Base-by-base conservation (phyloP, 2,797 vertebrate genomes). In the Acipenser ruthenus region DNA sequence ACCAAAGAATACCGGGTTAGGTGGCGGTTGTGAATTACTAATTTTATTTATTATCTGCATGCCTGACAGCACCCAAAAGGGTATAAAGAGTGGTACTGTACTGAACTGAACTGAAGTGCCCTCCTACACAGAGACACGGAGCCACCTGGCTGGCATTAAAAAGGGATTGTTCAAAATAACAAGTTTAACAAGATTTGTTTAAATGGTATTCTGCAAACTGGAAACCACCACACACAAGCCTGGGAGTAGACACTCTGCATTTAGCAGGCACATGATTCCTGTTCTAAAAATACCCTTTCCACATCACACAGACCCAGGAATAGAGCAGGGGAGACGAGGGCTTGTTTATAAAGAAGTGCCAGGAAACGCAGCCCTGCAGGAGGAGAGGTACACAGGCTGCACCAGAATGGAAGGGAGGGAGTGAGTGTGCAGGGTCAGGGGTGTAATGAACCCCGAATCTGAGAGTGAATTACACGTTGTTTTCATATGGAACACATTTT, bases 261-360 rank as follows among this genome's bases (percentile, higher is more conserved):
- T 81, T 59, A 85, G 81, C 77, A 75, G 82, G 85, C 81, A 82
- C 75, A 82, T 86, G 90, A 90, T 72, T 80, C 70, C 13, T 55
- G 49, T 74, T 70, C 86, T 85, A 88, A 88, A 91, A 85, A 88
- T 90, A 89, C 74, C 13, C 55, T 37, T 59, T 71, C 61, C 66
- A 70, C 83, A 81, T 81, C 77, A 73, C 59, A 37, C 68, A 79
- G 64, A 76, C 79, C 81, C 80, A 82, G 82, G 79, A 83, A 80
- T 72, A 83, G 79, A 73, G 59, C 62, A 67, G 65, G 72, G 78
- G 77, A 80, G 83, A 84, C 84, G 82, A 83, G 78, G 65, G 71
- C 81, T 74, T 80, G 80, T 82, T 76, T 78, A 79, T 71, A 76
- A 53, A n/a, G 67, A 68, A 70, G 62, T 67, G 71, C 67, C 62